Percentiles rank a stretch among this genome's conserved stretches.
phyloP scores from a whole-genome alignment of 2,113 vertebrate species.

The Semicossyphus pulcher region DNA sequence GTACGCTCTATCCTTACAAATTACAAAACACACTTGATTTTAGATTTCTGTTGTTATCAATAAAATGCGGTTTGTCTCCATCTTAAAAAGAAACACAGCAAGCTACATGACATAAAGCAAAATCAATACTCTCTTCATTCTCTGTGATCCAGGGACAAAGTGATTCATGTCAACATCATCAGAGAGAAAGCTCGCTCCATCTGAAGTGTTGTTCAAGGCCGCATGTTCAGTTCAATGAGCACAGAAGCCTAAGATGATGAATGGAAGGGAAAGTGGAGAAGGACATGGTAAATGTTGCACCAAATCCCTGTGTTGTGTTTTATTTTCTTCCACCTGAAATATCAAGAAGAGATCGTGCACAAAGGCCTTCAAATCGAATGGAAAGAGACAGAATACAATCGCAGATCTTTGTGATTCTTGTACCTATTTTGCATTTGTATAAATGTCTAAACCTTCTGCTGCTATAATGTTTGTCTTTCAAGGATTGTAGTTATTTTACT shows the following conservation, averaged over 20 bases:
- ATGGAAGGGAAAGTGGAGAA: constrained; percentile 79
- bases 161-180: constrained; percentile 78
- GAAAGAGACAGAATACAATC: not conserved
- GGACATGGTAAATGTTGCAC: constrained; percentile 63
- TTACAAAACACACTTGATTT: not conserved
- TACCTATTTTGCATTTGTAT: not conserved
- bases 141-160: constrained; percentile 62
- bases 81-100: constrained; percentile 44
- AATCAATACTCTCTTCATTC: constrained; percentile 72
- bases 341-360: constrained; percentile 5
- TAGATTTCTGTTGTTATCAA: not conserved
- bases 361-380: not conserved
- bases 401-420: not conserved
- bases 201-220: constrained; percentile 64
- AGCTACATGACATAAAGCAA: constrained; percentile 60
- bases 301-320: constrained; percentile 31
- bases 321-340: constrained; percentile 52
- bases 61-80: constrained; percentile 54
- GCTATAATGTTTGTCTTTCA: not conserved
- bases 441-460: not conserved
- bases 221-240: constrained; percentile 70
- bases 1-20: not conserved
- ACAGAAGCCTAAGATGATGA: constrained; percentile 69
- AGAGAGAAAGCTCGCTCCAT: constrained; percentile 65
- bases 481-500: constrained; percentile 18